Evolutionary conservation across 2,888 invertebrate species (phyloP).

Genomic region (Microplitis manilae): DNA sequence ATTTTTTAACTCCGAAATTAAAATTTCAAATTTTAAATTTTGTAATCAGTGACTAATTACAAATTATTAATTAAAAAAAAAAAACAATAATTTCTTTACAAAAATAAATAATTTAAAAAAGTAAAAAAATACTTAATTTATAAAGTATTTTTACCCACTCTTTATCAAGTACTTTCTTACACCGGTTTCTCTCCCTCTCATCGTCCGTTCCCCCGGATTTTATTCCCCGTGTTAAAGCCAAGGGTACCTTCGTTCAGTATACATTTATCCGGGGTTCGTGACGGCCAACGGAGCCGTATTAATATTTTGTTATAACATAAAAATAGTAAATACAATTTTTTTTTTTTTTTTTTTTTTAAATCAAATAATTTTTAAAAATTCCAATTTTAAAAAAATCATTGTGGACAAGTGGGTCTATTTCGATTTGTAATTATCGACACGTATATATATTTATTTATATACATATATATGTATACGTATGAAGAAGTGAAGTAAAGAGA

Average conservation of each 20-base stretch:
- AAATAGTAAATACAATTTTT: no score
- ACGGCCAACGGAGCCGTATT: constrained; percentile 29
- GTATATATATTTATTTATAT: constrained; percentile 6
- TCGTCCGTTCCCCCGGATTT: constrained; percentile 20
- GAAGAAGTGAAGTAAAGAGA: constrained; percentile 27
- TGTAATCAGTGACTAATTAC: background rate
- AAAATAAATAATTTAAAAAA: background rate
- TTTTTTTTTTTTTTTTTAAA: no score
- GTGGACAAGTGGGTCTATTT: no score
- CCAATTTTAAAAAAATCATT: no score
- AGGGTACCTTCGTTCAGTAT: constrained; percentile 49
- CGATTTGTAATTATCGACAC: background rate
- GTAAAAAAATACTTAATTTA: constrained; percentile 1
- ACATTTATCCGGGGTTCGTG: constrained; percentile 50
- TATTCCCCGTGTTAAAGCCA: constrained; percentile 42
- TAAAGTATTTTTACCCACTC: constrained; percentile 27
- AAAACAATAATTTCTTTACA: background rate
- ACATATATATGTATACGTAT: background rate
- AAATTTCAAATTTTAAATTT: background rate
- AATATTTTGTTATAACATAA: no score
- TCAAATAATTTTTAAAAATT: no score
- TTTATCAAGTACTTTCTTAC: constrained; percentile 14
- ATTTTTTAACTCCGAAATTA: no score
- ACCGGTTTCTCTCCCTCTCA: constrained; percentile 40
- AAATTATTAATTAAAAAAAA: background rate